Evolutionary conservation across 2,888 invertebrate genomes (phyloP), one percentile per base, ranked within the genome.

Genomic region (Trisateles emortualis): DNA sequence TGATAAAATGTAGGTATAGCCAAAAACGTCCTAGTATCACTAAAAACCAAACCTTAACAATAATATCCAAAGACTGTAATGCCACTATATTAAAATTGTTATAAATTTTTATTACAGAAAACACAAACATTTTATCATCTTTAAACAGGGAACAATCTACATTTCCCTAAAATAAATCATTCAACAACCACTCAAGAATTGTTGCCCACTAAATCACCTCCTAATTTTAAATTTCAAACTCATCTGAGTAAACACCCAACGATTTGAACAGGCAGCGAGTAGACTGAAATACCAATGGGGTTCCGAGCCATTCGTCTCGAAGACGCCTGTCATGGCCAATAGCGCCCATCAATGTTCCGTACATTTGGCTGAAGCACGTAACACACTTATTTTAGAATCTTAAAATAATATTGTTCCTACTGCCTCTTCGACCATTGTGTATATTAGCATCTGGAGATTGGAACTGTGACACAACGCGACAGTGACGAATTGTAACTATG

Each of bases 221-320:
- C 83, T 85, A 86, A 87, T 87, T 90, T 86, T 86, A 86, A 87
- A 84, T 79, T 84, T 86, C 83, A 78, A 79, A 83, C 73, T 85
- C 90, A 89, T 88, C 87, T 91, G 88, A 84, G 86, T 88, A 90
- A 90, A 92, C 87, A 88, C 74, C n/a, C 68, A 76, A 73, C 75
- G 73, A 80, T 81, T 68, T 76, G 64, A 57, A 61, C 49, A 54
- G 53, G 52, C 47, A 53, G 52, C 53, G 52, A 57, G 71, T 69
- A 75, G 82, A 86, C 87, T 79, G 85, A 90, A 91, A 91, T 90
- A 90, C 81, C 84, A 78, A 81, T 86, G 68, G 76, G 83, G 81
- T 83, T 81, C 69, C 68, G 72, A 78, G 72, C 72, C 69, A 79
- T 79, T 62, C 75, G 80, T 83, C 82, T 79, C 62, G 50, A 53